Conservation (phyloP, 2,888 invertebrate genomes). For the Lycaena phlaeas region DNA sequence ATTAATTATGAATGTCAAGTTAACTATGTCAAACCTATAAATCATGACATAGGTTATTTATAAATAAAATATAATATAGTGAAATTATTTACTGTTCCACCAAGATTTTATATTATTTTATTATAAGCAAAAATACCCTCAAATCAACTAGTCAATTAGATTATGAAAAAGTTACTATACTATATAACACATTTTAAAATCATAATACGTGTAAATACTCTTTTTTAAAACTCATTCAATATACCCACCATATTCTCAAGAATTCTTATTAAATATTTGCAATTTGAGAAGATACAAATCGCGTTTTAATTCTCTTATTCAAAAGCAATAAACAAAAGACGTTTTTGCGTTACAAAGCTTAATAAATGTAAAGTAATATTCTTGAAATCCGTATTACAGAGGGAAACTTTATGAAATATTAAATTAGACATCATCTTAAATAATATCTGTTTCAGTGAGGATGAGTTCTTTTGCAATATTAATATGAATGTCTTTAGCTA, state of each 20-base stretch:
- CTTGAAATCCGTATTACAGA: conserved; percentile 6
- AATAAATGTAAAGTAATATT: background rate
- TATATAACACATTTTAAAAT: no score
- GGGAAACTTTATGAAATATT: conserved; percentile 16
- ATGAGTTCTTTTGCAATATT: conserved; percentile 16
- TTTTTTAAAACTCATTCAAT: background rate
- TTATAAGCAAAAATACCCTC: no score
- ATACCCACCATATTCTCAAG: background rate
- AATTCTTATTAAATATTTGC: background rate
- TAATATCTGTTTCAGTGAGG: conserved; percentile 17
- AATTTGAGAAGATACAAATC: background rate
- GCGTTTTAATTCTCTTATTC: no score
- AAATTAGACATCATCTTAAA: conserved; percentile 18
- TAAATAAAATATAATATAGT: no score
- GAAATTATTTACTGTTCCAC: no score
- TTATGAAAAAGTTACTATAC: no score
- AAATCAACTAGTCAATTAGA: no score
- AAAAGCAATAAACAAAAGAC: background rate
- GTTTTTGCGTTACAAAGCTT: background rate
- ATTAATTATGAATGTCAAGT: no score
- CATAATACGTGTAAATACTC: no score
- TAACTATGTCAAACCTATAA: no score
- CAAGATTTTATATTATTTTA: no score
- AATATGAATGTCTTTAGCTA: conserved; percentile 14
- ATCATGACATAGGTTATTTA: no score